These are phyloP conservation scores for Thysanoteuthis rhombus DNA, from an alignment of 2,888 invertebrate genomes.

Conservation along the genomic window DNA sequence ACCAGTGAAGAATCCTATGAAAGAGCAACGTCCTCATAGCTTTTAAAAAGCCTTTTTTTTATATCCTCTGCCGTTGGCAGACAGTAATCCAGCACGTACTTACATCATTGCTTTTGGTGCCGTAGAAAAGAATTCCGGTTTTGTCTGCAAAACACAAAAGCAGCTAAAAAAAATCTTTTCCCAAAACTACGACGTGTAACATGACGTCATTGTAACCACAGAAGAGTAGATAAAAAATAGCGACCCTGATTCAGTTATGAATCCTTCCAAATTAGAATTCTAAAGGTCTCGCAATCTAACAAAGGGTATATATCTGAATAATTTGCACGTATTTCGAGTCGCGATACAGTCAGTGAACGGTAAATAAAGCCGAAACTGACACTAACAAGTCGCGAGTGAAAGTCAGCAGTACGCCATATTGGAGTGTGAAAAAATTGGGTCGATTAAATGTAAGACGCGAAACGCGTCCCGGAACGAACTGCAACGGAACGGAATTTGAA, in stretches of 20 bases:
- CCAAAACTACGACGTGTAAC: constrained; percentile 12
- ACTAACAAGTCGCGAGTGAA: not conserved
- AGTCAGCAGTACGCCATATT: not conserved
- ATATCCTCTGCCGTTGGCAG: not conserved
- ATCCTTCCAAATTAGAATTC: not conserved
- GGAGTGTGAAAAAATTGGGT: constrained; percentile 27
- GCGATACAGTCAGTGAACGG: not conserved
- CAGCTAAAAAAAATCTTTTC: not conserved
- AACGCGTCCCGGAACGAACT: not conserved
- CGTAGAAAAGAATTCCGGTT: not conserved
- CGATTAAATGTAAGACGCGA: not conserved
- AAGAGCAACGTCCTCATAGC: not conserved
- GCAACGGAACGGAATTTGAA: constrained; percentile 24
- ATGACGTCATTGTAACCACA: not conserved
- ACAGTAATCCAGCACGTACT: not conserved
- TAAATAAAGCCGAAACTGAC: not conserved
- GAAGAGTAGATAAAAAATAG: not conserved
- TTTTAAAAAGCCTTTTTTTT: too few relatives aligned
- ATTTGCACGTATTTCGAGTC: not conserved
- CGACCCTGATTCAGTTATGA: not conserved
- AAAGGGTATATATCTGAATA: not conserved
- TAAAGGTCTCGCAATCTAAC: not conserved
- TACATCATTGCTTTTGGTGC: not conserved
- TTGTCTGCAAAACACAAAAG: constrained; percentile 12
- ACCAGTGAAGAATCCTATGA: too few relatives aligned